Conservation (phyloP, 2,888 invertebrate species). For the Pediacus dermestoides region DNA sequence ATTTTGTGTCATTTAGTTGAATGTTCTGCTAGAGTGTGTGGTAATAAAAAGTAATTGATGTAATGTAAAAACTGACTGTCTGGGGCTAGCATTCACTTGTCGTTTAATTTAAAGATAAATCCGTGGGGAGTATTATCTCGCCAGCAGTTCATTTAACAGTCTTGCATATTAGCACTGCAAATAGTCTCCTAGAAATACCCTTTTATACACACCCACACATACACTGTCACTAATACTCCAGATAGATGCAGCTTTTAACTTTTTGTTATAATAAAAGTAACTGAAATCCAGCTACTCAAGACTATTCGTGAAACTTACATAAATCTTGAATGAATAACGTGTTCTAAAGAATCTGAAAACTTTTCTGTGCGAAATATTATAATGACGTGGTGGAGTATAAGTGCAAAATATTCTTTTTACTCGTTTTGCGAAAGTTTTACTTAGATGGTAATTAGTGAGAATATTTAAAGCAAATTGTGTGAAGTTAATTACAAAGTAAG, state of each 20-base stretch:
- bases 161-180: conserved; percentile 10
- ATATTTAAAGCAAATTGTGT: no score
- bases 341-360: no score
- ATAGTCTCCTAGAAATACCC: conserved; percentile 6
- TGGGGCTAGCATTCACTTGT: conserved; percentile 1
- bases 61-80: conserved; percentile 8
- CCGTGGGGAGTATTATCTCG: conserved; percentile 9
- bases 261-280: conserved; percentile 6
- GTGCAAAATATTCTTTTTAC: no score
- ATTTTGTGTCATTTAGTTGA: no score
- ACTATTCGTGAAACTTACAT: conserved; percentile 6
- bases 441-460: no score
- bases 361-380: no score
- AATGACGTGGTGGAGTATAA: no score
- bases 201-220: no score
- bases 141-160: conserved; percentile 11
- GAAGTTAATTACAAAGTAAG: no score
- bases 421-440: no score
- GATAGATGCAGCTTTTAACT: conserved; percentile 5
- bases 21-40: conserved; percentile 6
- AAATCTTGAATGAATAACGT: no score
- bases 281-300: conserved; percentile 3
- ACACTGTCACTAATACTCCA: no score
- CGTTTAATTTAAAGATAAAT: conserved; percentile 11
- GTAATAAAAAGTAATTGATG: conserved; percentile 9